A percentile compares a stretch with the other conserved stretches of the same genome.
Evolutionary conservation across 1,140 invertebrate species (phyloP).

Genomic region (Lepidotrigona ventralis): DNA sequence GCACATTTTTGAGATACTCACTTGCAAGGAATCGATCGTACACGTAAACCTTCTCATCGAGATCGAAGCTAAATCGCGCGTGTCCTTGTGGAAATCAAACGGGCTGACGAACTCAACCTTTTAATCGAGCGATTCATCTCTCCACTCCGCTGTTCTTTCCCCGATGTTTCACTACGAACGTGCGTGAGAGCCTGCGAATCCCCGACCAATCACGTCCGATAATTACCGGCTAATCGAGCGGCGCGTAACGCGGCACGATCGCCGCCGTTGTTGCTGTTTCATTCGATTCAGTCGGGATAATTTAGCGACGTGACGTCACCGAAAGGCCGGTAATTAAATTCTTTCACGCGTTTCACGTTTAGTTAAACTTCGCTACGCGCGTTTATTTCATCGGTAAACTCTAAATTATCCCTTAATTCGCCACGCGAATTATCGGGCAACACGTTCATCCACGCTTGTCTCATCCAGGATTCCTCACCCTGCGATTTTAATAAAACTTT

Average conservation of each 20-base stretch:
- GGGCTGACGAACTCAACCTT: background rate
- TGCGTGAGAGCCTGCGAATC: constrained; percentile 10
- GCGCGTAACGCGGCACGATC: background rate
- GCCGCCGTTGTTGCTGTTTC: too few relatives aligned
- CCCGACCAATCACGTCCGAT: constrained; percentile 18
- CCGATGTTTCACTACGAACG: background rate
- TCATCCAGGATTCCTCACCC: too few relatives aligned
- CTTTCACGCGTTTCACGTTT: background rate
- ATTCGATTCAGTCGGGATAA: constrained; percentile 13
- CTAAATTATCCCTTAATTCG: too few relatives aligned
- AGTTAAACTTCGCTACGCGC: background rate
- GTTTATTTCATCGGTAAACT: background rate
- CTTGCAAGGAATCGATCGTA: too few relatives aligned
- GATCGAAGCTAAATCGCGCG: too few relatives aligned
- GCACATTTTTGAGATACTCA: too few relatives aligned
- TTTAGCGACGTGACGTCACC: constrained; percentile 22
- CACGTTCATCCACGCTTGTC: too few relatives aligned
- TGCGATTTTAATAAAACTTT: too few relatives aligned
- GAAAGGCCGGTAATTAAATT: constrained; percentile 30
- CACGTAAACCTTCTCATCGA: too few relatives aligned
- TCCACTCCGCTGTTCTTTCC: background rate
- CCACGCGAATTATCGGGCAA: background rate
- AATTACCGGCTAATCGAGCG: constrained; percentile 45
- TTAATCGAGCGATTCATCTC: constrained; percentile 7
- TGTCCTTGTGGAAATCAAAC: background rate